These are phyloP conservation scores for Glossosoma conforme DNA, from an alignment of 1,140 invertebrate genomes.

Conservation along the genomic window DNA sequence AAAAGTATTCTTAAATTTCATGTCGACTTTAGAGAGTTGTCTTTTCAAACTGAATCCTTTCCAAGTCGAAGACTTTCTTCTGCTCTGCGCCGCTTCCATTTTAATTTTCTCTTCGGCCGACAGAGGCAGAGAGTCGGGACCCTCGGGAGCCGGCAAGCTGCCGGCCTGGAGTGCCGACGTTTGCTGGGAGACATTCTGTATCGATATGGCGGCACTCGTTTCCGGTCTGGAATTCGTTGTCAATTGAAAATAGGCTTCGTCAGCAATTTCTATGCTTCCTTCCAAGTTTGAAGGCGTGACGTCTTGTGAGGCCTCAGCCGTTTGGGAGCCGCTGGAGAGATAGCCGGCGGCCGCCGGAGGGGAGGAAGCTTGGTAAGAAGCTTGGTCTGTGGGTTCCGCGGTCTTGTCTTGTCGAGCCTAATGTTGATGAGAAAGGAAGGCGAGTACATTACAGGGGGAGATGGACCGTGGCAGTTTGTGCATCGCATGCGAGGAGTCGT, in stretches of 20 bases:
- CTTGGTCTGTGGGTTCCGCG: constrained; percentile 16
- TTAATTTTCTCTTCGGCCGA: constrained; percentile 30
- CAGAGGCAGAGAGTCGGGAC: constrained; percentile 22
- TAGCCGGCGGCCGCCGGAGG: constrained; percentile 3
- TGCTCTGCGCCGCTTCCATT: constrained; percentile 34
- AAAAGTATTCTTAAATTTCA: constrained; percentile 68
- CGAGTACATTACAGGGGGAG: constrained; percentile 16
- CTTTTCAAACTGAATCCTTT: constrained; percentile 73
- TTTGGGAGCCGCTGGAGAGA: constrained; percentile 34
- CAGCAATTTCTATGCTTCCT: constrained; percentile 32
- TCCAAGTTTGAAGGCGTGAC: constrained; percentile 31
- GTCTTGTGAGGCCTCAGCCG: constrained; percentile 33
- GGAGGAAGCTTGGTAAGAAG: neutral
- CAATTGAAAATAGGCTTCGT: constrained; percentile 31
- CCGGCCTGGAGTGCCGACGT: constrained; percentile 30
- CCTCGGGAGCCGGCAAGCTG: constrained; percentile 32
- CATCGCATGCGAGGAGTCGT: constrained; percentile 15
- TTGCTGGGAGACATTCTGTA: constrained; percentile 2
- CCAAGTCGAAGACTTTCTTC: constrained; percentile 60
- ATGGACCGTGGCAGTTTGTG: constrained; percentile 17
- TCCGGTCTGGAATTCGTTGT: constrained; percentile 28
- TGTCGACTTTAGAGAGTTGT: constrained; percentile 73
- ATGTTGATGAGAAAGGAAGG: constrained; percentile 21
- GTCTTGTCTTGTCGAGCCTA: constrained; percentile 26
- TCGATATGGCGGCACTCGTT: constrained; percentile 19